These are phyloP conservation scores for Perizoma flavofasciatum DNA, from an alignment of 2,888 invertebrate species.

Conservation along the genomic window DNA sequence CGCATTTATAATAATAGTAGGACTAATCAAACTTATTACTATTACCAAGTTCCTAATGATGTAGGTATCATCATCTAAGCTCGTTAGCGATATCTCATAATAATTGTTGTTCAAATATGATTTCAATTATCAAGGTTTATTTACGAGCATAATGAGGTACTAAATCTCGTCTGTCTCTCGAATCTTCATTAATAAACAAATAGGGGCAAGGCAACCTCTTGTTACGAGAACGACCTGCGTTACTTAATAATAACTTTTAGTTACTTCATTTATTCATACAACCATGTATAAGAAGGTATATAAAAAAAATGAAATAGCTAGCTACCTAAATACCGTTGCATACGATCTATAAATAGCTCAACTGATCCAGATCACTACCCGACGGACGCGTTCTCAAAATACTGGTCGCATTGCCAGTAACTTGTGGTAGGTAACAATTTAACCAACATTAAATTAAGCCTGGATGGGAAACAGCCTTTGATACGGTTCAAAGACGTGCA, in stretches of 20 bases:
- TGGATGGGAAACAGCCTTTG: slow-evolving; percentile 3
- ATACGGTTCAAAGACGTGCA: no score
- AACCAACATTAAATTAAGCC: neutral
- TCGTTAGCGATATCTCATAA: slow-evolving; percentile 20
- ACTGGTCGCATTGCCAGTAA: no score
- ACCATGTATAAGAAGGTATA: no score
- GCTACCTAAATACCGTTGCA: no score
- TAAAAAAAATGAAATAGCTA: no score
- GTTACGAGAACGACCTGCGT: slow-evolving; percentile 18
- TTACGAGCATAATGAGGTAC: slow-evolving; percentile 16
- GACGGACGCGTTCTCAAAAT: no score
- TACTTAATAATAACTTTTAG: slow-evolving; percentile 26
- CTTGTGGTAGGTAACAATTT: slow-evolving; percentile 7
- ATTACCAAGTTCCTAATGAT: no score
- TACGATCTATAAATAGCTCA: no score
- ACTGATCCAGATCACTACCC: no score
- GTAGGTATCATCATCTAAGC: slow-evolving; percentile 15
- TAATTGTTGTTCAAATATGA: slow-evolving; percentile 16
- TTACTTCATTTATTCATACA: neutral
- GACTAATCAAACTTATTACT: no score
- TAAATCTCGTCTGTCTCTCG: slow-evolving; percentile 20
- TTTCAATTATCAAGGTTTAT: slow-evolving; percentile 26
- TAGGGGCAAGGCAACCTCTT: slow-evolving; percentile 18
- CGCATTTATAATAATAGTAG: no score
- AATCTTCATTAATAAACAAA: slow-evolving; percentile 28